Conservation (phyloP, 1,140 invertebrate genomes). For the Mercenaria mercenaria region DNA sequence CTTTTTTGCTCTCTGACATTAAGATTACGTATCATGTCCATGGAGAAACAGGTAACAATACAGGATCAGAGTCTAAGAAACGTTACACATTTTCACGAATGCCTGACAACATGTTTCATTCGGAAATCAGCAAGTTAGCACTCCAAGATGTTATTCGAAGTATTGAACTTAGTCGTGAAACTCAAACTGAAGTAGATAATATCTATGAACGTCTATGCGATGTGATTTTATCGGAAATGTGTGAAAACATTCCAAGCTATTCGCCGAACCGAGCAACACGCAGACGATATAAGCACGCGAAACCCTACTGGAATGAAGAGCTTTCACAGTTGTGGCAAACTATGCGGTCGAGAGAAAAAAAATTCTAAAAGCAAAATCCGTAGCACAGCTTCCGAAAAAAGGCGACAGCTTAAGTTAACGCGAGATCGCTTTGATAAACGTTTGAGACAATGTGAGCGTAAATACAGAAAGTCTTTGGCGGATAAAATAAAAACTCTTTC, state of each 20-base stretch:
- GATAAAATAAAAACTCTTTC: conserved; percentile 15
- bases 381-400: neutral
- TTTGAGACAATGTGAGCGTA: conserved; percentile 3
- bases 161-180: neutral
- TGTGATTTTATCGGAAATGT: neutral
- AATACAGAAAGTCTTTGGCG: neutral
- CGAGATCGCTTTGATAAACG: conserved; percentile 37
- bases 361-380: neutral
- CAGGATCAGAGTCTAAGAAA: neutral
- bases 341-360: neutral
- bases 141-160: neutral
- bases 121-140: neutral
- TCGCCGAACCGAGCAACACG: neutral
- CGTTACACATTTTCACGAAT: too few species aligned
- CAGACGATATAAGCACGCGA: neutral
- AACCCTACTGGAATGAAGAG: conserved; percentile 56
- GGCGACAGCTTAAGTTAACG: neutral
- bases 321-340: neutral
- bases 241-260: neutral
- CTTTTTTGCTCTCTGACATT: neutral
- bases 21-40: neutral
- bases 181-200: neutral
- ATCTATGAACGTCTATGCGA: neutral
- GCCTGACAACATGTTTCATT: too few species aligned
- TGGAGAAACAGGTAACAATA: neutral